Percentiles rank a stretch among this genome's conserved stretches.
These are phyloP conservation scores for Willisornis vidua DNA, from an alignment of 2,113 vertebrate species.

Conservation along the genomic window DNA sequence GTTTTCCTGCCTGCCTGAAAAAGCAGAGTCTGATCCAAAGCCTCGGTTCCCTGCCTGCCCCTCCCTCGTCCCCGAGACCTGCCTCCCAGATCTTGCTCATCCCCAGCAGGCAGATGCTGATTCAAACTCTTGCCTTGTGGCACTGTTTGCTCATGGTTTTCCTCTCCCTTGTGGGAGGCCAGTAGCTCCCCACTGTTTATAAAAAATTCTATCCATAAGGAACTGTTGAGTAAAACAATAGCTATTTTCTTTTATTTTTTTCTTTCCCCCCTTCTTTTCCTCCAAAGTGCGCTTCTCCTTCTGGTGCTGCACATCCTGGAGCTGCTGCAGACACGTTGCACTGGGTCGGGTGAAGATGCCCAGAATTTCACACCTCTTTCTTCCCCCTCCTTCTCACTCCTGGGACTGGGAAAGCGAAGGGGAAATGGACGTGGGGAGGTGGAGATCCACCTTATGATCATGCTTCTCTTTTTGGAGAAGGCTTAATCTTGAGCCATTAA, in stretches of 20 bases:
- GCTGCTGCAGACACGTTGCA: accelerated
- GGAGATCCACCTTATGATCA: accelerated
- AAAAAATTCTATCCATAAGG: neutral
- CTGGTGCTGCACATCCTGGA: neutral
- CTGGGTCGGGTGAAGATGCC: neutral
- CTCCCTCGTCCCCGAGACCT: neutral
- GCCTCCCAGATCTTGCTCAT: neutral
- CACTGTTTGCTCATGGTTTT: neutral
- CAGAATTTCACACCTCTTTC: neutral
- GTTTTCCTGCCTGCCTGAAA: neutral
- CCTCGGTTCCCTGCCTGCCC: too few relatives aligned
- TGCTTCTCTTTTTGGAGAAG: neutral
- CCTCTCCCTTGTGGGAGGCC: neutral
- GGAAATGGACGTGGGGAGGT: neutral
- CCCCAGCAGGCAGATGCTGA: neutral
- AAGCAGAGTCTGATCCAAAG: neutral
- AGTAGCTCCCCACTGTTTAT: neutral
- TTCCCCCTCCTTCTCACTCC: neutral
- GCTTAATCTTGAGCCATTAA: neutral
- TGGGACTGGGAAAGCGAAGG: neutral
- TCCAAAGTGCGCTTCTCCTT: neutral
- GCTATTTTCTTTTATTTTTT: neutral
- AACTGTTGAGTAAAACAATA: neutral
- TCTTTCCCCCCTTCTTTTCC: accelerated
- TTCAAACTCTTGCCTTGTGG: neutral